phyloP scores from a whole-genome alignment of 2,113 vertebrate species.

The Cricetomys ansorgei region DNA sequence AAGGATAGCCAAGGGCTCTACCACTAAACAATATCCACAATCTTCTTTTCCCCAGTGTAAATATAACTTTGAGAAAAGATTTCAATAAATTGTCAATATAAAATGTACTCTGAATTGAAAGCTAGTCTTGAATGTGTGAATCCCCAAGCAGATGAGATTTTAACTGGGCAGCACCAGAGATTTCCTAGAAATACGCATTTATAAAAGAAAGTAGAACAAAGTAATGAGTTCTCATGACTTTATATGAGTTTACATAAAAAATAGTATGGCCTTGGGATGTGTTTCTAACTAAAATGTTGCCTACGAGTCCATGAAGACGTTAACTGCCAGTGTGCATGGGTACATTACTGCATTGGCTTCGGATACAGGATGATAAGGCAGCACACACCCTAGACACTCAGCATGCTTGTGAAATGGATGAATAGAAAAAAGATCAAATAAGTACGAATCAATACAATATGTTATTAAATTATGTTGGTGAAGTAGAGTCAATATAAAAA shows the following conservation, averaged over 20 bases:
- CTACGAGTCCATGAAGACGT: neutral
- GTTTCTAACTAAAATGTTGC: neutral
- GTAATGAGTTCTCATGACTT: neutral
- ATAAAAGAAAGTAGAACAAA: neutral
- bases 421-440: neutral
- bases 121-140: neutral
- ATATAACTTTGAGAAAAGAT: neutral
- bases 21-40: neutral
- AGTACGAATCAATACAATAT: neutral
- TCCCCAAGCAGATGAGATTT: neutral
- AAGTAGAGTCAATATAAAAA: neutral
- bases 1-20: neutral
- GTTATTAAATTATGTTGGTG: neutral
- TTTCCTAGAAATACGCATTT: neutral
- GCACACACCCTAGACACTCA: neutral
- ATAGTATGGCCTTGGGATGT: neutral
- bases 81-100: neutral
- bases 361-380: neutral
- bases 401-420: neutral
- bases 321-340: neutral
- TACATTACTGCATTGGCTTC: neutral
- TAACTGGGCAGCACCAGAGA: neutral
- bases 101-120: neutral
- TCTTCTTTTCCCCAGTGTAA: neutral
- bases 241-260: neutral